phyloP scores from a whole-genome alignment of 2,888 invertebrate genomes.

The Orthonevra nobilis region DNA sequence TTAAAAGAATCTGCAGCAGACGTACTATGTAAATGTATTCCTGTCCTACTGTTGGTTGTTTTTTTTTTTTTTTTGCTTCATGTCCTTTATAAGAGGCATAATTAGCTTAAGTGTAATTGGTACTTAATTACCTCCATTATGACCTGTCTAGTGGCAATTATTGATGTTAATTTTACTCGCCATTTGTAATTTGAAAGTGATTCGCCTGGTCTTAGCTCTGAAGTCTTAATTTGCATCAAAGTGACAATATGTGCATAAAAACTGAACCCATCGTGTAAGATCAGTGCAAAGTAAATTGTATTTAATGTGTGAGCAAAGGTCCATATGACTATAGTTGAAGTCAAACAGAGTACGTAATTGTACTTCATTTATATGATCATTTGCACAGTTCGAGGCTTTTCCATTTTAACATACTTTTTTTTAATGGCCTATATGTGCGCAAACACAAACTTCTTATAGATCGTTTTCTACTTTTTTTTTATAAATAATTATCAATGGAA shows the following conservation, averaged over 20 bases:
- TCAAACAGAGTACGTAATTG: slow-evolving; percentile 15
- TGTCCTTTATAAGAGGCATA: slow-evolving; percentile 32
- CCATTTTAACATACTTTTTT: neutral
- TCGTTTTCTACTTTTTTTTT: too few species aligned
- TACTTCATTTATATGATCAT: slow-evolving; percentile 17
- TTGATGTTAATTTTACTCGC: slow-evolving; percentile 61
- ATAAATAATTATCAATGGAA: too few species aligned
- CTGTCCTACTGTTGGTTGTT: too few species aligned
- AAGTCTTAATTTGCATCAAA: slow-evolving; percentile 59
- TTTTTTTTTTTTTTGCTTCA: too few species aligned
- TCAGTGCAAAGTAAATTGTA: slow-evolving; percentile 36
- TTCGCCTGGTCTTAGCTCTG: slow-evolving; percentile 27
- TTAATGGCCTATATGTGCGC: neutral
- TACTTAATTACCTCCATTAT: slow-evolving; percentile 78
- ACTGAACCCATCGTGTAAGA: slow-evolving; percentile 50
- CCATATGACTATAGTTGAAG: slow-evolving; percentile 16
- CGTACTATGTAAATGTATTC: too few species aligned
- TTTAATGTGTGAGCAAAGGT: slow-evolving; percentile 62
- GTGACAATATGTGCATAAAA: slow-evolving; percentile 55
- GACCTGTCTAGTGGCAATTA: slow-evolving; percentile 77
- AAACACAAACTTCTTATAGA: too few species aligned
- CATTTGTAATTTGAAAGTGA: slow-evolving; percentile 36
- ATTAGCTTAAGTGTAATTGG: slow-evolving; percentile 73
- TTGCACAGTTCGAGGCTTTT: slow-evolving; percentile 33
- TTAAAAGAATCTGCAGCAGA: too few species aligned